Evolutionary conservation across 2,888 invertebrate genomes (phyloP), one percentile per base, ranked within the genome.

Genomic region (Drosophila helvetica): DNA sequence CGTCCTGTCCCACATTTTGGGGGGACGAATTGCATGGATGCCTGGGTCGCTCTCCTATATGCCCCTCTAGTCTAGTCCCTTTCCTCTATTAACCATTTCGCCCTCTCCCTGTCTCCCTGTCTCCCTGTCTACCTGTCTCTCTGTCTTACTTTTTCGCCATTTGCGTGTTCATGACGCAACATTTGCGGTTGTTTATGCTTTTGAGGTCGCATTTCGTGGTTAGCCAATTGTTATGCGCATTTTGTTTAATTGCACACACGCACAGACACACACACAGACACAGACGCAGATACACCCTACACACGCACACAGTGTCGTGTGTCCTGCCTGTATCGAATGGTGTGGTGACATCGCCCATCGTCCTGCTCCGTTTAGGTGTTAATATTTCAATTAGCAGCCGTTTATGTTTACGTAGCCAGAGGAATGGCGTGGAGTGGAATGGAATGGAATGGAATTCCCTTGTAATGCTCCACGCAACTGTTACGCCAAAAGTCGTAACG

Each of bases 81-180:
- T 15, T 48, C 27, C n/a, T 7, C 48, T n/a, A n/a, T 18, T 9
- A 17, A 18, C 46, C 19, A n/a, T 45, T 17, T 10, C 19, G 6
- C 12, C 42, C 22, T 42, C 18, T 12, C 18, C 17, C 15, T 15
- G 9, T 17, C n/a, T 42, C 27, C 12, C 55, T 6, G 38, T 12
- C 12, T n/a, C 15, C 8, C 15, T 25, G 17, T 45, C 9, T 7
- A 7, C 7, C 8, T 0, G 25, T 8, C 8, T 25, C 25, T 15
- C 3, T 22, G 7, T 22, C n/a, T 48, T 9, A 3, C 10, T 48
- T 72, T 70, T 66, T 55, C 54, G 55, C 65, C 74, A 65, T 74
- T 86, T 80, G 83, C 84, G 84, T 82, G 86, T 78, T 80, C 80
- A 75, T 82, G 84, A 86, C 84, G 80, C 80, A 83, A 86, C 83